Evolutionary conservation across 1,140 invertebrate species (phyloP), one percentile per base, ranked within the genome.

Genomic region (Marisa cornuarietis): DNA sequence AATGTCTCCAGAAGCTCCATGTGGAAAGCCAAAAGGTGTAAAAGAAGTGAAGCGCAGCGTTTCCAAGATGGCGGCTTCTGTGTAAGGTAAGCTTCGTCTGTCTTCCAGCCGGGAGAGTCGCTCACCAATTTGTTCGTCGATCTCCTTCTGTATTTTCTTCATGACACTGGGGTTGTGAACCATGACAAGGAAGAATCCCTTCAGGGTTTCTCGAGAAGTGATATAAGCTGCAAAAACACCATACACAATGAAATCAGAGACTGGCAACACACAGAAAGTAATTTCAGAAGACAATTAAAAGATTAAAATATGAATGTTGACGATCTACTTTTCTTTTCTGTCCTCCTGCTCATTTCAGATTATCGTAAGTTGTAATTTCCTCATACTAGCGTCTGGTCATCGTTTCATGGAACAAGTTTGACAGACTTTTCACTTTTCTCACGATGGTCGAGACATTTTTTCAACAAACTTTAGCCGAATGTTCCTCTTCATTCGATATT

Each of bases 91-190:
- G 18, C 49, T 31, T 5, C 11, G 18, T 18, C 62, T 54, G 74
- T 87, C 80, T n/a, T 80, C 75, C 24, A 83, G 51, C 8, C 52
- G 49, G 8, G 82, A 73, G 26, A 14, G 1, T 18, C 76, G 18
- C 18, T 72, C 74, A 14, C 80, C 79, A 20, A 85, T 31, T 14
- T 74, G 54, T 3, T 24, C 26, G 69, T 82, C 81, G 16, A 86
- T 69, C 63, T 86, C 85, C 8, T 76, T 74, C 42, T 83, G 83
- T 18, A 86, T 78, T 16, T 71, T 62, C 18, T 65, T 31, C 62
- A 91, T 90, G 13, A 90, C 83, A 18, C 87, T 82, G 10, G 89
- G 91, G 93, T 88, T 75, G 77, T 79, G 51, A 71, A 83, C 6
- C 84, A 90, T 72, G 71, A 84, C 42, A 49, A 83, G 76, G 83